phyloP scores from a whole-genome alignment of 2,113 vertebrate species.

The Grus americana region DNA sequence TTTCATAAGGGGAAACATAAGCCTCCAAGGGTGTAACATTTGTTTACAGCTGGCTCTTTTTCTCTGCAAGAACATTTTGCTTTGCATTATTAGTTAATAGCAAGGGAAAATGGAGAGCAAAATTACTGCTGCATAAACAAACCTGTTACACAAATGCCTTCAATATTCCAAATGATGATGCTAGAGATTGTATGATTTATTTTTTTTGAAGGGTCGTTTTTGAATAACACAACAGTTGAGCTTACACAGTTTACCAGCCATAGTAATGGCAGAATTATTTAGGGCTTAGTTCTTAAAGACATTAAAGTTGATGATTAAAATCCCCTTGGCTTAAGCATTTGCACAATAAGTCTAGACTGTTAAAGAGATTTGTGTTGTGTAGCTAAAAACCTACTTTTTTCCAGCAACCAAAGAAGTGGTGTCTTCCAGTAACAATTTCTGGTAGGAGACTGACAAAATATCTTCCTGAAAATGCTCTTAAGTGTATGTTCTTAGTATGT shows the following conservation, averaged over 20 bases:
- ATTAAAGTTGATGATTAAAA: conserved; percentile 30
- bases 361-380: not conserved
- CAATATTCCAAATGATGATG: not conserved
- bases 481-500: not conserved
- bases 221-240: not conserved
- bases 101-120: not conserved
- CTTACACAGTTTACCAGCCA: not conserved
- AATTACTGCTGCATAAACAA: conserved; percentile 50
- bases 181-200: not conserved
- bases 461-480: conserved; percentile 14
- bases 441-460: not conserved
- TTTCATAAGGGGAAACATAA: not conserved
- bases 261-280: conserved; percentile 18
- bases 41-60: conserved; percentile 21
- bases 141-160: conserved; percentile 7
- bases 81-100: conserved; percentile 34
- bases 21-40: not conserved
- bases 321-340: not conserved
- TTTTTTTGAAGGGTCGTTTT: not conserved
- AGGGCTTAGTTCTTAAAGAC: not conserved
- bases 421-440: conserved; percentile 24
- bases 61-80: not conserved
- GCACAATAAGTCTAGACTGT: not conserved
- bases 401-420: not conserved
- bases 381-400: not conserved